Base-by-base conservation (phyloP, 2,797 vertebrate genomes). In the Paramormyrops hopkinsi region DNA sequence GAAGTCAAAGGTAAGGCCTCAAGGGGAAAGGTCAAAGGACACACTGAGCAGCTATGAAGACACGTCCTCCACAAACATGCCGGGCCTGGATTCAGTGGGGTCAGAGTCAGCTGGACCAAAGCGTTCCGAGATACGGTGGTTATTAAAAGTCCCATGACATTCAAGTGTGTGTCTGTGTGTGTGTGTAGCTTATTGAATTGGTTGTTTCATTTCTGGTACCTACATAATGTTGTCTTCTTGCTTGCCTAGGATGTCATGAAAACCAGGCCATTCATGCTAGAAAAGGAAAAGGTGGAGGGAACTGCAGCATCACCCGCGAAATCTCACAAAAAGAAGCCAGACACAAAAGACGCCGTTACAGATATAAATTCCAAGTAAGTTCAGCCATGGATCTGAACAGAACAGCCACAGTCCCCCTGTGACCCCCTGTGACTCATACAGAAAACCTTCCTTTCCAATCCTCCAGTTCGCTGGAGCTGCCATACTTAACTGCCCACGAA, bases 1-100 rank as follows among this genome's bases (percentile, higher is more conserved):
- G 93, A 97, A 96, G 93, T 94, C 93, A 22, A 96, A 97, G 91
- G 95, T 94, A 90, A 98, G 97, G 93, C 94, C 93, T 76, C 97
- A 95, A 89, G 97, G 97, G 88, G 98, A 98, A 19, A 98, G 98
- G 89, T 94, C 97, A 9, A 99, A 98, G 91, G 98, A 98, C 90
- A 94, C 95, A 37, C 92, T 98, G 94, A 97, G 95, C 50, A 98
- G 99, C 93, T 96, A 96, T 14, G 98, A 99, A 6, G 98, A 99
- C 95, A 98, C 97, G 95, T 99, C 98, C 92, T 99, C 98, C 92
- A 99, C 98, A 3, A 99, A 98, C 88, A 99, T 98, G 90, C 99
- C 98, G 89, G 99, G 97, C 91, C 98, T 97, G 4, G 99, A 99
- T 53, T 95, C 97, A 91, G 99, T 99, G 91, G 19, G 19, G 93